Percentiles rank a stretch among this genome's conserved stretches.
Evolutionary conservation across 37 sponge, comb jelly and placozoan genomes (phyloP).

Genomic region (Amphimedon queenslandica): DNA sequence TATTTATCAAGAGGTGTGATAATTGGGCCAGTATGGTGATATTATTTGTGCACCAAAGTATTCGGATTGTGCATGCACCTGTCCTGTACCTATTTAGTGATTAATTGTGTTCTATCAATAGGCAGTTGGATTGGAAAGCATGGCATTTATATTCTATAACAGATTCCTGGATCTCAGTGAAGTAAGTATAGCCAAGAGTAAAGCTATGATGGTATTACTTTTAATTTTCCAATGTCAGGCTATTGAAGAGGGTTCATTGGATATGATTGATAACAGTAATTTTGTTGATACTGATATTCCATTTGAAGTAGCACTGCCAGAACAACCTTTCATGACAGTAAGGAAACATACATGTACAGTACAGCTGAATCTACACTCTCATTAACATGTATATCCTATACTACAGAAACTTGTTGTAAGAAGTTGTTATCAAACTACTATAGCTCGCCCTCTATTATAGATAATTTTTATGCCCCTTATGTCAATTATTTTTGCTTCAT

Average conservation of each 20-base stretch:
- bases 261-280: constrained; percentile 93
- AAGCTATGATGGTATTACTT: neutral
- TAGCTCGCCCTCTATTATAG: no score
- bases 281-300: constrained; percentile 95
- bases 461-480: no score
- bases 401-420: no score
- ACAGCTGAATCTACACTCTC: no score
- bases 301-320: constrained; percentile 93
- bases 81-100: no score
- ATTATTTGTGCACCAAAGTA: no score
- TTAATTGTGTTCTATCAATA: no score
- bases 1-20: no score
- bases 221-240: constrained; percentile 50
- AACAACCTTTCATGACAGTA: constrained; percentile 71
- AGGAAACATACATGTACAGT: constrained; percentile 15
- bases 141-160: constrained; percentile 98
- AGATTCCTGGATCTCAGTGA: constrained; percentile 97
- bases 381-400: no score
- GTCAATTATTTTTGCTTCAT: no score
- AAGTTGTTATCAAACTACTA: no score
- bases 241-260: constrained; percentile 94
- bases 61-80: no score
- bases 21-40: neutral
- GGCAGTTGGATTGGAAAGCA: constrained; percentile 85
- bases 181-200: constrained; percentile 25